Evolutionary conservation across 2,797 vertebrate species (phyloP).

Genomic region (Benthosema pterotum): DNA sequence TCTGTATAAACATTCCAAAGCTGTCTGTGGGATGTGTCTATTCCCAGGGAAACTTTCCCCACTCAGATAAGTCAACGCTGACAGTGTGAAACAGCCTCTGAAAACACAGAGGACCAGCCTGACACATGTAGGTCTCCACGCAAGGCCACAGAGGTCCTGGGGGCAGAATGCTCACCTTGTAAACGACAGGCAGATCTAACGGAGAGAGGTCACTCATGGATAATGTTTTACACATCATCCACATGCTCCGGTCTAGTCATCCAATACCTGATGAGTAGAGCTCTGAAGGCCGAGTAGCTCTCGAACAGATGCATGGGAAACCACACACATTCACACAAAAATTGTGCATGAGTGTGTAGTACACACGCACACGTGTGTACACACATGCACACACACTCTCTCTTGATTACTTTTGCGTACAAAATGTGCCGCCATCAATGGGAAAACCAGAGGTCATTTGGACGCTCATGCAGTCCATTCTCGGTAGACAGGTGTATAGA

Average conservation of each 20-base stretch:
- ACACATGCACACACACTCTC: constrained; percentile 24
- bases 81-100: constrained; percentile 74
- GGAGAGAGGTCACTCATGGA: constrained; percentile 33
- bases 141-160: constrained; percentile 55
- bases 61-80: constrained; percentile 73
- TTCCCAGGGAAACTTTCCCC: constrained; percentile 62
- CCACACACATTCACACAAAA: constrained; percentile 4
- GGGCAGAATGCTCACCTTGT: constrained; percentile 60
- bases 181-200: constrained; percentile 62
- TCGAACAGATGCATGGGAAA: neutral
- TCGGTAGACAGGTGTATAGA: neutral
- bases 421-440: neutral
- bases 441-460: neutral
- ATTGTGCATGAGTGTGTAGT: neutral
- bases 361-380: neutral
- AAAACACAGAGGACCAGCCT: constrained; percentile 57
- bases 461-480: neutral
- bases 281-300: constrained; percentile 9
- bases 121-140: constrained; percentile 70
- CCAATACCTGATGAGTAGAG: constrained; percentile 1
- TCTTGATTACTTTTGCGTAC: neutral
- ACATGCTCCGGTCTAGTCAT: constrained; percentile 15
- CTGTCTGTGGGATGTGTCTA: constrained; percentile 63
- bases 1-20: constrained; percentile 73
- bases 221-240: constrained; percentile 21